Percentiles rank a stretch among this genome's conserved stretches.
phyloP scores from a whole-genome alignment of 2,888 invertebrate species.

The Isoperla grammatica region DNA sequence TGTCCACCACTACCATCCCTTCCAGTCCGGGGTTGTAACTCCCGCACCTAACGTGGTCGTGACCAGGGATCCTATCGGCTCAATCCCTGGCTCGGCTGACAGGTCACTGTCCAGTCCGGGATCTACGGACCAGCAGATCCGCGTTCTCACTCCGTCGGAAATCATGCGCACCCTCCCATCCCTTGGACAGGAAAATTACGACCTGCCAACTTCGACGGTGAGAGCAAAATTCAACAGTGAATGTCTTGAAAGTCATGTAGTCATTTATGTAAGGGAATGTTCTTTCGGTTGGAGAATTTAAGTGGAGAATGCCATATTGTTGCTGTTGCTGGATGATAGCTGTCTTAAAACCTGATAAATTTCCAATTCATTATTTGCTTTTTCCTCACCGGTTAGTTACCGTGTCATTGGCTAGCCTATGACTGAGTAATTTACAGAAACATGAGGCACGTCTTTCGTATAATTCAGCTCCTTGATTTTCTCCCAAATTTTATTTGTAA shows the following conservation, averaged over 20 bases:
- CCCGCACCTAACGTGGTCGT: slow-evolving; percentile 29
- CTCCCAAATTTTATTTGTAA: no score
- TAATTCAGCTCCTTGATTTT: no score
- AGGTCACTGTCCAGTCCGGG: slow-evolving; percentile 34
- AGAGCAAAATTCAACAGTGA: slow-evolving; percentile 10
- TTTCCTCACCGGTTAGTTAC: no score
- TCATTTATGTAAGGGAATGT: no score
- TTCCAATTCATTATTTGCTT: no score
- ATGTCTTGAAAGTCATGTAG: not conserved
- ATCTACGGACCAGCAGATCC: slow-evolving; percentile 70
- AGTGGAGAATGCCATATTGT: no score
- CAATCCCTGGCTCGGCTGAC: slow-evolving; percentile 19
- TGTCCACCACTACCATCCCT: slow-evolving; percentile 33
- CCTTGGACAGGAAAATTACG: slow-evolving; percentile 67
- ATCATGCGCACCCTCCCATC: slow-evolving; percentile 87
- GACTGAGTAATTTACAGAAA: no score
- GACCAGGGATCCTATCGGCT: slow-evolving; percentile 23
- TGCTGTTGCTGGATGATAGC: no score
- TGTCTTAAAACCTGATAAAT: no score
- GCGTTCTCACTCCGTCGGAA: slow-evolving; percentile 83
- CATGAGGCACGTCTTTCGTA: no score
- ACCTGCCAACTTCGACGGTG: slow-evolving; percentile 50
- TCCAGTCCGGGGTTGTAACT: slow-evolving; percentile 3
- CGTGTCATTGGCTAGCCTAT: no score
- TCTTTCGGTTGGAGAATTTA: no score